Evolutionary conservation across 2,888 invertebrate genomes (phyloP).

Genomic region (Stramonita haemastoma): DNA sequence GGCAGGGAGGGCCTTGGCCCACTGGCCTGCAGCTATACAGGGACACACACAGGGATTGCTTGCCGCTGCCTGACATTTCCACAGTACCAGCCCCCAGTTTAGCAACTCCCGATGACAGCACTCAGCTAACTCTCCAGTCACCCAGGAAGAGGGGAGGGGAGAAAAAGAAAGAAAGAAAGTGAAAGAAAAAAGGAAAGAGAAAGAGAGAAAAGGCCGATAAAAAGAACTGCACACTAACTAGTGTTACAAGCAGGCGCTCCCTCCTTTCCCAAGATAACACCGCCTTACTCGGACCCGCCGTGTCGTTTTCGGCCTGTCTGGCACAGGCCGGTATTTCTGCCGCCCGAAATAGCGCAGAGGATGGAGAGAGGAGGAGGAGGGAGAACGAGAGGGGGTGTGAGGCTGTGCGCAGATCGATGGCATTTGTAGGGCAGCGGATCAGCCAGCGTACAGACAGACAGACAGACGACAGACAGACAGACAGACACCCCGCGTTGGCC

Average conservation of each 20-base stretch:
- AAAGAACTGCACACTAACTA: background rate
- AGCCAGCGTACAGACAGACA: constrained; percentile 1
- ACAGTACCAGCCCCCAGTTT: background rate
- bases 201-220: background rate
- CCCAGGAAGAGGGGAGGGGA: too few relatives aligned
- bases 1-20: background rate
- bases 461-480: too few relatives aligned
- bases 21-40: background rate
- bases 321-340: background rate
- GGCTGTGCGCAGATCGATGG: background rate
- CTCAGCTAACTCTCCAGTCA: too few relatives aligned
- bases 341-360: background rate
- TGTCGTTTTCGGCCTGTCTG: background rate
- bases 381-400: background rate
- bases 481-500: background rate
- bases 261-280: background rate
- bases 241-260: background rate
- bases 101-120: background rate
- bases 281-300: background rate
- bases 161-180: too few relatives aligned
- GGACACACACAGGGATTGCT: background rate
- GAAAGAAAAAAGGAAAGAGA: too few relatives aligned
- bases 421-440: constrained; percentile 1
- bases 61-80: background rate
- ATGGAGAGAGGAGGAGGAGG: background rate